Base-by-base conservation (phyloP, 2,797 vertebrate genomes). In the Amazona ochrocephala region DNA sequence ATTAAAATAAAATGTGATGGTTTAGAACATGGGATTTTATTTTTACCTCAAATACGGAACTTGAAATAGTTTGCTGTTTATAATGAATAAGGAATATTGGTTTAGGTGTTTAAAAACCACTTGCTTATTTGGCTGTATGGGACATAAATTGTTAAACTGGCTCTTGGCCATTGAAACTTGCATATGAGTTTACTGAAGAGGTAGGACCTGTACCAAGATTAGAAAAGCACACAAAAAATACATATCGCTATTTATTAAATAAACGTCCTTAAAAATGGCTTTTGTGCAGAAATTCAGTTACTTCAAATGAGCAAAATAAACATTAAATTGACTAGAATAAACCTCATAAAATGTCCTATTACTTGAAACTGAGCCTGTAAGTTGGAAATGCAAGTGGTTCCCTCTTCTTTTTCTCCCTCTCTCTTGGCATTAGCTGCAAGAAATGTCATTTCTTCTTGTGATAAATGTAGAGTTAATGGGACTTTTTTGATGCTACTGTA, bases 161-260 rank as follows among this genome's bases (percentile, higher is more conserved):
- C 9, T 72, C 42, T 22, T 41, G 19, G 24, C 32, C 3, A 53
- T 66, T 74, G 60, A 34, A 81, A 61, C 62, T 62, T 60, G n/a
- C 84, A 23, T 83, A 70, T 51, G n/a, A 71, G n/a, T n/a, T 85
- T 85, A 80, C 65, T 83, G 70, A 81, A 51, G 85, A 90, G 72
- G 65, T 65, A 30, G 44, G 66, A 66, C 54, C 61, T 66, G 62
- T 44, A 66, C 78, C 81, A 60, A 53, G 42, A 62, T 96, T 91
- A 97, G 87, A 93, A 83, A 53, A 70, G 88, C 34, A 83, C 82
- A 90, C 75, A 71, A 90, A 86, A 95, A 90, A 71, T 53, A 86
- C 7, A 19, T 80, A 81, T 90, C 56, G 95, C 93, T 86, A 86
- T 96, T 95, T 95, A 87, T 88, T 95, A 95, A 93, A 82, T 68